phyloP scores from a whole-genome alignment of 2,797 vertebrate genomes.

The Alectoris magna region DNA sequence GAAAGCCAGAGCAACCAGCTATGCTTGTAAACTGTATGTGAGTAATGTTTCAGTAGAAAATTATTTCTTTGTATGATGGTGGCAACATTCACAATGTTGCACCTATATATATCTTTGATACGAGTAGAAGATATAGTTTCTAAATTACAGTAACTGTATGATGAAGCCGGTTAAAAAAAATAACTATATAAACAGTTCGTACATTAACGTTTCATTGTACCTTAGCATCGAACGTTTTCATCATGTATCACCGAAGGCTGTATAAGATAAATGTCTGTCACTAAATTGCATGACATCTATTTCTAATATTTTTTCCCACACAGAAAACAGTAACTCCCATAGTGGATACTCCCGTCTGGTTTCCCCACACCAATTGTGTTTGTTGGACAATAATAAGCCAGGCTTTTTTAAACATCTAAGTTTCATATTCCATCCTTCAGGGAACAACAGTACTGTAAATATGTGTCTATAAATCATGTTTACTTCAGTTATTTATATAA shows the following conservation, averaged over 20 bases:
- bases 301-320: neutral
- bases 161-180: neutral
- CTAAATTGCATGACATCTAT: neutral
- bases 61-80: neutral
- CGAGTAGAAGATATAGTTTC: too few relatives aligned
- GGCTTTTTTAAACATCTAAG: neutral
- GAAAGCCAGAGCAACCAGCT: neutral
- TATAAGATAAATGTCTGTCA: neutral
- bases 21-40: neutral
- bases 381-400: neutral
- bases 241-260: slow-evolving; percentile 3
- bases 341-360: neutral
- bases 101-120: neutral
- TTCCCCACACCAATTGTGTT: neutral
- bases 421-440: neutral
- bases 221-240: neutral
- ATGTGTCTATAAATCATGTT: neutral
- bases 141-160: neutral
- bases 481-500: neutral
- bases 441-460: neutral
- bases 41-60: neutral
- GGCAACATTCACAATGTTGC: neutral
- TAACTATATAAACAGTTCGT: neutral
- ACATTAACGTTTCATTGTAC: neutral
- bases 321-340: neutral